Evolutionary conservation across 2,888 invertebrate genomes (phyloP).

Genomic region (Ernsta delagoae): DNA sequence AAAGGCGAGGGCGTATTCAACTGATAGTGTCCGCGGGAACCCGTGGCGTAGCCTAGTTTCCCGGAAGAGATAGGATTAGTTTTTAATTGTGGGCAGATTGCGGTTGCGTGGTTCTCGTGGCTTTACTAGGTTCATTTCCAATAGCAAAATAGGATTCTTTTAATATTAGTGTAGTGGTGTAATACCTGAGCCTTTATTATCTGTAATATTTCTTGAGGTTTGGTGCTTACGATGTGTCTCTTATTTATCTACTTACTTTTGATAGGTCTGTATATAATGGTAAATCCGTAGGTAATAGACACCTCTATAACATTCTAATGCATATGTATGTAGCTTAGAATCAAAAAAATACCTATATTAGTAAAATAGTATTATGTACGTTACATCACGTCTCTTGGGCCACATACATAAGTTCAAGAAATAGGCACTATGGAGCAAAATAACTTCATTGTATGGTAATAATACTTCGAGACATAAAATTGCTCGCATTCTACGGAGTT

Average conservation of each 20-base stretch:
- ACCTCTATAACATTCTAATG: no score
- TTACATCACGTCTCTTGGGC: no score
- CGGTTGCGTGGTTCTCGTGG: slow-evolving; percentile 3
- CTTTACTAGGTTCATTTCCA: not conserved
- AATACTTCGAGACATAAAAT: not conserved
- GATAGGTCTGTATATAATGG: no score
- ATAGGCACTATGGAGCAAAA: not conserved
- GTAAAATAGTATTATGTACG: no score
- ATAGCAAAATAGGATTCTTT: not conserved
- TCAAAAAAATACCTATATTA: no score
- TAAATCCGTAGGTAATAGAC: no score
- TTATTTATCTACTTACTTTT: no score
- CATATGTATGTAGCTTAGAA: no score
- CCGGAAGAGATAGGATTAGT: slow-evolving; percentile 4
- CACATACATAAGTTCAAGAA: not conserved
- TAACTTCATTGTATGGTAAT: not conserved
- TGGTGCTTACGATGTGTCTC: no score
- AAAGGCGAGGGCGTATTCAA: not conserved
- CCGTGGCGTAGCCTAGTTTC: not conserved
- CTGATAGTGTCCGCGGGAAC: not conserved
- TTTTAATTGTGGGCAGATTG: slow-evolving; percentile 3
- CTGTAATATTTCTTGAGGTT: no score
- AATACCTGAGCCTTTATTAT: no score
- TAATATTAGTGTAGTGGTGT: not conserved
- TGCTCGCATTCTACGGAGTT: not conserved